Evolutionary conservation across 2,888 invertebrate species (phyloP).

Genomic region (Tenodera sinensis): DNA sequence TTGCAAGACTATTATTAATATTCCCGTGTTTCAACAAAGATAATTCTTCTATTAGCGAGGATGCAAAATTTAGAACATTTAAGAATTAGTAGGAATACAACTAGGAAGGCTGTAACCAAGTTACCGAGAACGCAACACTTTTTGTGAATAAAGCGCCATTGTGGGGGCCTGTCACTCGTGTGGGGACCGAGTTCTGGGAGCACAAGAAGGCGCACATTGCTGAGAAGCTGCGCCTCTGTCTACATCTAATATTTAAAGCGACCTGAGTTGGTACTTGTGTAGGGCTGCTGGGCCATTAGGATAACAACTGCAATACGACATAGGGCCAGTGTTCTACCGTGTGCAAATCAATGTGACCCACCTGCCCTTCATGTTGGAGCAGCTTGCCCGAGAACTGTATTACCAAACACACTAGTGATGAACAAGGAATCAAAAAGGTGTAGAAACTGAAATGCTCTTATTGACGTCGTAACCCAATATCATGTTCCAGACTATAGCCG

Average conservation of each 20-base stretch:
- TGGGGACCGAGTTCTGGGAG: neutral
- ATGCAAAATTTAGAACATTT: no score
- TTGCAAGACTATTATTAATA: no score
- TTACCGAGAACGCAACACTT: neutral
- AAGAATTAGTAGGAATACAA: neutral
- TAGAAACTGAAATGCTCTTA: no score
- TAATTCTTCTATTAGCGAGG: no score
- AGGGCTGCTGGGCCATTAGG: constrained; percentile 2
- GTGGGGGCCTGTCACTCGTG: neutral
- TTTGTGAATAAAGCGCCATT: neutral
- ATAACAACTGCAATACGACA: neutral
- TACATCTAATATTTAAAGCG: constrained; percentile 14
- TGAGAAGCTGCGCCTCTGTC: neutral
- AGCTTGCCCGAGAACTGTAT: neutral
- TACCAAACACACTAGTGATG: neutral
- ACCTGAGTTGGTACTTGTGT: constrained; percentile 8
- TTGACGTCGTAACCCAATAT: no score
- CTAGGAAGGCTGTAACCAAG: neutral
- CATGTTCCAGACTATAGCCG: no score
- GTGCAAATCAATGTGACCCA: neutral
- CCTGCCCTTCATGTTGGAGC: neutral
- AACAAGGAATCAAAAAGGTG: no score
- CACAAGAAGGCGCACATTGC: neutral
- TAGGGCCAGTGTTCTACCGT: neutral
- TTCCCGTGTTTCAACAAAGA: no score